Evolutionary conservation across 2,113 vertebrate species (phyloP).

Genomic region (Xenopus borealis): DNA sequence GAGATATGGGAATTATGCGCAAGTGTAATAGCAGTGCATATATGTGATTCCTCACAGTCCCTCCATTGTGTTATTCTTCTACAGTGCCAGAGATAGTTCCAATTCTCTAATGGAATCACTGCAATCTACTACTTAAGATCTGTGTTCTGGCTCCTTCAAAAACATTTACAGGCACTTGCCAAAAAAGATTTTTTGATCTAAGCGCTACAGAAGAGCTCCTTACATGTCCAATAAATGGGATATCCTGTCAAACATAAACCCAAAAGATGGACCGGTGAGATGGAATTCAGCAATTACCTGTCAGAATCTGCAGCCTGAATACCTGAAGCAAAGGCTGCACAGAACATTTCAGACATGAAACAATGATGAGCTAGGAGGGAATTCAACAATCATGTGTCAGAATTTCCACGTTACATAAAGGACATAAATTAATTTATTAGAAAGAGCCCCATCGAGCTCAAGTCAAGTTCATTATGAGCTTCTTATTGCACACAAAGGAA

Average conservation of each 20-base stretch:
- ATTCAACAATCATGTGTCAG: constrained; percentile 36
- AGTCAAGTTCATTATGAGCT: not conserved
- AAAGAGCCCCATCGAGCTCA: not conserved
- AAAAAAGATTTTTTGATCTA: too few species aligned
- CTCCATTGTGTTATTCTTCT: too few species aligned
- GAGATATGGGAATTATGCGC: too few species aligned
- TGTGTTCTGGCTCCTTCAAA: too few species aligned
- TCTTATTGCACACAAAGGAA: not conserved
- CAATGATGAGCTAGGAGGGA: constrained; percentile 11
- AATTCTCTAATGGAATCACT: too few species aligned
- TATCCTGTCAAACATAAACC: not conserved
- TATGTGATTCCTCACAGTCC: too few species aligned
- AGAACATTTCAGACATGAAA: constrained; percentile 20
- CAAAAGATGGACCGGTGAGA: not conserved
- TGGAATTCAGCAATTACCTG: constrained; percentile 27
- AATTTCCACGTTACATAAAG: constrained; percentile 29
- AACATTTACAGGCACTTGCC: too few species aligned
- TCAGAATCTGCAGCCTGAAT: constrained; percentile 11
- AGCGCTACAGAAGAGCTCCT: too few species aligned
- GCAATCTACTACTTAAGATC: too few species aligned
- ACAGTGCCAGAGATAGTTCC: too few species aligned
- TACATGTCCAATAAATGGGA: too few species aligned
- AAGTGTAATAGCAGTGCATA: too few species aligned
- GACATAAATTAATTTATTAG: not conserved
- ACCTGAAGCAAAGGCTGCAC: not conserved